Evolutionary conservation across 2,888 invertebrate genomes (phyloP).

Genomic region (Clitarchus hookeri): DNA sequence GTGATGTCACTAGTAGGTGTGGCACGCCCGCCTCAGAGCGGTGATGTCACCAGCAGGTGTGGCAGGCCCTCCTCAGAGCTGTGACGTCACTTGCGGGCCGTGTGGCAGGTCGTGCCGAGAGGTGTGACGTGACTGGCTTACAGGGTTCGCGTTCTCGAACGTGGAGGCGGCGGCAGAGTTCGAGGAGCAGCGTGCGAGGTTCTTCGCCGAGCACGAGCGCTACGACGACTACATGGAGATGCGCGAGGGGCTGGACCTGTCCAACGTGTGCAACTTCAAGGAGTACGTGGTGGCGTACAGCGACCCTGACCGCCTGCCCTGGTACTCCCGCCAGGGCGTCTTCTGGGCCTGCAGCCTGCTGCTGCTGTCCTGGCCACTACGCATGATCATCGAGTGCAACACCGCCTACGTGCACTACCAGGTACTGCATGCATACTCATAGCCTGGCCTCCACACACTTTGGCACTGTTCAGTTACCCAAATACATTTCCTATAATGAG

Average conservation of each 20-base stretch:
- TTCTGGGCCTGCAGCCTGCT: slow-evolving; percentile 77
- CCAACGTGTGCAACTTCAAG: slow-evolving; percentile 64
- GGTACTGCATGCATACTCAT: slow-evolving; percentile 54
- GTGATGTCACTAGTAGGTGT: no score
- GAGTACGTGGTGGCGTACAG: slow-evolving; percentile 61
- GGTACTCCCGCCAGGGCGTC: slow-evolving; percentile 70
- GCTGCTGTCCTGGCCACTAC: slow-evolving; percentile 80
- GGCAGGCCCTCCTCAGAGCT: no score
- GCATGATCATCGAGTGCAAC: slow-evolving; percentile 78
- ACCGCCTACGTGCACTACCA: slow-evolving; percentile 82
- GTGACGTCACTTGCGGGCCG: no score
- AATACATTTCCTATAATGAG: no score
- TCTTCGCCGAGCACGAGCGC: slow-evolving; percentile 78
- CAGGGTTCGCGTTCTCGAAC: slow-evolving; percentile 75
- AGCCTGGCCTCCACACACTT: no score
- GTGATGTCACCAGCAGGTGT: no score
- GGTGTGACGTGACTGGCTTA: slow-evolving; percentile 40
- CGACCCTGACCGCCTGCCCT: slow-evolving; percentile 58
- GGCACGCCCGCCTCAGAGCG: no score
- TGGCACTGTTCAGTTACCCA: no score
- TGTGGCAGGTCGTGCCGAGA: no score
- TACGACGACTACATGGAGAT: slow-evolving; percentile 87
- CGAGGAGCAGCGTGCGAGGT: slow-evolving; percentile 77
- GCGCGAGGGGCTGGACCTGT: slow-evolving; percentile 77
- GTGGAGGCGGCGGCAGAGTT: slow-evolving; percentile 78